Evolutionary conservation across 2,113 vertebrate species (phyloP), one percentile per base, ranked within the genome.

Genomic region (Trogon surrucura): DNA sequence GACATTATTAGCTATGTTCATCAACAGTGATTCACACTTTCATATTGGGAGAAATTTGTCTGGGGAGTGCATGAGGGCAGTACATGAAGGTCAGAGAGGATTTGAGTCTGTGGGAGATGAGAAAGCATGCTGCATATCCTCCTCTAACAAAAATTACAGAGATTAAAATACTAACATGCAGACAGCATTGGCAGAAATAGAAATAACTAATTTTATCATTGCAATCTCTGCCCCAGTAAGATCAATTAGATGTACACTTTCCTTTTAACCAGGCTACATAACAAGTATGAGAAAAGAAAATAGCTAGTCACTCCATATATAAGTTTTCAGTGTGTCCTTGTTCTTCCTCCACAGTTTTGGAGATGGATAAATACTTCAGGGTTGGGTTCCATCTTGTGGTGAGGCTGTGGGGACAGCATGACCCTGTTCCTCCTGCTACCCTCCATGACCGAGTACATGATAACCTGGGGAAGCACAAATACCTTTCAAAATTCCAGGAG

Each of bases 391-490:
- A 0, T 60, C 27, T 78, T 70, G 30, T 15, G 54, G 8, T 20
- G n/a, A 6, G 17, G 5, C 25, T 70, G 15, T 47, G 25, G 12
- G 16, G 11, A 53, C 8, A 77, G 5, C 1, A 1, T 0, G 0
- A 20, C 5, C 6, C 20, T 51, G 1, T 62, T 85, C 23, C 9
- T 75, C 1, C 0, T 47, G 56, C 26, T 83, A 16, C 30, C 12
- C 26, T 48, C 16, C 23, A 25, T 13, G 25, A 12, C 48, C n/a
- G 36, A 70, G 9, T 2, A 3, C 1, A 0, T 4, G 47, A 8
- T 74, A 6, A 32, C 32, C 41, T 67, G 25, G 13, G 19, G 13
- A 81, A 78, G 9, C 6, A 26, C 29, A 86, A 79, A 45, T 61
- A 6, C 8, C 23, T 81, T 75, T 57, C 26, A 34, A 81, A 64